These are phyloP conservation scores for Seriola dumerili DNA, from an alignment of 2,113 vertebrate species.

Conservation along the genomic window DNA sequence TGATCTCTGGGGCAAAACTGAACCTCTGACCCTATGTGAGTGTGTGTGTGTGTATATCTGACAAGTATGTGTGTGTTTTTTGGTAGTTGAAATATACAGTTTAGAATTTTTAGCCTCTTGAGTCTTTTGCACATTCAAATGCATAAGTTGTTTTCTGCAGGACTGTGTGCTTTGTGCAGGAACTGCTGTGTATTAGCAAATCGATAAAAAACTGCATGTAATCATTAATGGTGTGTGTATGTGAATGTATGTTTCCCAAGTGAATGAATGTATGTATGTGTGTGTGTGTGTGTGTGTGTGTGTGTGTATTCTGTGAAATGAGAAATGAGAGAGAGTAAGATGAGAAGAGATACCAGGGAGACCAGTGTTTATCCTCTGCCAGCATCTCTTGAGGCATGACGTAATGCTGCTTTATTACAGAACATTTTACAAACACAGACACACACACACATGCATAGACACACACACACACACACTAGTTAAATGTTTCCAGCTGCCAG, in stretches of 20 bases:
- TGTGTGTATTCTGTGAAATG: slow-evolving; percentile 53
- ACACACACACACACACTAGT: slow-evolving; percentile 12
- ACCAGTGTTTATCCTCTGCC: slow-evolving; percentile 79
- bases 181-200: slow-evolving; percentile 22
- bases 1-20: slow-evolving; percentile 45
- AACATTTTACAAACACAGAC: slow-evolving; percentile 45
- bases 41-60: slow-evolving; percentile 12
- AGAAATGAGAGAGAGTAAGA: too few species aligned
- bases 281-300: slow-evolving; percentile 9
- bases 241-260: slow-evolving; percentile 21
- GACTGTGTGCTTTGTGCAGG: background rate
- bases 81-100: background rate
- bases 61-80: background rate
- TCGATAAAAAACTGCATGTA: slow-evolving; percentile 23
- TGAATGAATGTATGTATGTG: background rate
- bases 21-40: slow-evolving; percentile 45
- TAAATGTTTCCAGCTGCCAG: slow-evolving; percentile 69
- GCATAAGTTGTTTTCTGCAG: slow-evolving; percentile 21
- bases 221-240: slow-evolving; percentile 42
- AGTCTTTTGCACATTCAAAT: slow-evolving; percentile 18
- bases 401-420: slow-evolving; percentile 73
- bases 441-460: slow-evolving; percentile 32
- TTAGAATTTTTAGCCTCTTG: slow-evolving; percentile 4
- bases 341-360: slow-evolving; percentile 74
- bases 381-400: slow-evolving; percentile 79